Conservation (phyloP, 2,113 vertebrate species). For the Solea solea region DNA sequence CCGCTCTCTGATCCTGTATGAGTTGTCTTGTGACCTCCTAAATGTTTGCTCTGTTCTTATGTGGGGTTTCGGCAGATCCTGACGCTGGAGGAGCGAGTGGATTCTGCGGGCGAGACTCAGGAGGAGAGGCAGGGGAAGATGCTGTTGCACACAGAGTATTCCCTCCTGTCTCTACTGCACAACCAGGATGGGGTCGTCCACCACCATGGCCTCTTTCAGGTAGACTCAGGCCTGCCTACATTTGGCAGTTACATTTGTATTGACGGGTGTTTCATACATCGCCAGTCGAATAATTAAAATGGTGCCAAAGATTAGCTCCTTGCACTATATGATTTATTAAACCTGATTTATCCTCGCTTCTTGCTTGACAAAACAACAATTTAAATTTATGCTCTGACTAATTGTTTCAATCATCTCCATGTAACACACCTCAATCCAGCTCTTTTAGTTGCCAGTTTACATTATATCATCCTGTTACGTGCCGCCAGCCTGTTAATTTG, state of each 20-base stretch:
- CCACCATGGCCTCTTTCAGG: constrained; percentile 98
- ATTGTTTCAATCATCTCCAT: too few species aligned
- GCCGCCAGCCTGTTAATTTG: too few species aligned
- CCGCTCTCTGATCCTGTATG: background rate
- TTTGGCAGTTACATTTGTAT: background rate
- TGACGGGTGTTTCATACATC: background rate
- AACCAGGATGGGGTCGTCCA: constrained; percentile 98
- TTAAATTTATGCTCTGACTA: too few species aligned
- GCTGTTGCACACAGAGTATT: constrained; percentile 97
- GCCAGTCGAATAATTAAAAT: too few species aligned
- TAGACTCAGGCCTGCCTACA: constrained; percentile 51
- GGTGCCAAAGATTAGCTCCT: too few species aligned
- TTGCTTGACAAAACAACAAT: too few species aligned
- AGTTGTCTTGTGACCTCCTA: constrained; percentile 43
- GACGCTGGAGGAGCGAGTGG: constrained; percentile 93
- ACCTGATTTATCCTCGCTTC: too few species aligned
- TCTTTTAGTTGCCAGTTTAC: too few species aligned
- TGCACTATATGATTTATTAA: too few species aligned
- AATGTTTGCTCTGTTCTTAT: constrained; percentile 15
- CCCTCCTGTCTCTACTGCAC: constrained; percentile 94
- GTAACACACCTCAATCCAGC: too few species aligned
- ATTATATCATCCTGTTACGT: too few species aligned
- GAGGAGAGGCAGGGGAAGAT: constrained; percentile 99
- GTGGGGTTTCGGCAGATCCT: constrained; percentile 85
- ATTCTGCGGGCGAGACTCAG: constrained; percentile 92